These are phyloP conservation scores for Prinia subflava DNA, from an alignment of 2,113 vertebrate genomes.

Conservation along the genomic window DNA sequence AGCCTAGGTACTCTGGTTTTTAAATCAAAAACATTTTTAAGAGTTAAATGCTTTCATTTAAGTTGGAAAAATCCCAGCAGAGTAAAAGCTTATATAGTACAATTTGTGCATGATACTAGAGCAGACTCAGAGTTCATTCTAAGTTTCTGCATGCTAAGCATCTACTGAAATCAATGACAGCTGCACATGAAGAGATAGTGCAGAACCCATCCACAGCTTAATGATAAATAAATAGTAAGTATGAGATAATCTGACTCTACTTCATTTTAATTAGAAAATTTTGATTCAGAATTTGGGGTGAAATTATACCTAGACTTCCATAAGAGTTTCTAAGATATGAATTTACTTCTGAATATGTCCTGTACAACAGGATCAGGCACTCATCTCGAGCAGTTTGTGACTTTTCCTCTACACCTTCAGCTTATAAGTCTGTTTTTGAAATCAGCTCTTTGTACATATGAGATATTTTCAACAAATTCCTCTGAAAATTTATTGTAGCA, in stretches of 20 bases:
- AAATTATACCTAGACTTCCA: neutral
- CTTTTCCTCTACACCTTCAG: neutral
- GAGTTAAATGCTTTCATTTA: constrained; percentile 15
- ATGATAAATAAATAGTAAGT: neutral
- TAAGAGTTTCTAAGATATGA: neutral
- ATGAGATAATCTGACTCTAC: neutral
- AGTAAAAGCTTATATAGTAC: neutral
- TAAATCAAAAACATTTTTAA: neutral
- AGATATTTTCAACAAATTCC: constrained; percentile 46
- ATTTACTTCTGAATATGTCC: neutral
- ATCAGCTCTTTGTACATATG: neutral
- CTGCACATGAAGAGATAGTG: neutral
- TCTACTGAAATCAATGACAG: constrained; percentile 26
- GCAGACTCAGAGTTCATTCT: neutral
- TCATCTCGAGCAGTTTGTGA: neutral
- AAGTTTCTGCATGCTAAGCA: neutral
- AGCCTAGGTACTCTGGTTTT: neutral
- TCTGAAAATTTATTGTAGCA: constrained; percentile 33
- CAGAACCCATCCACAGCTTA: neutral
- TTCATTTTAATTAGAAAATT: neutral
- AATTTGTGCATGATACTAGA: neutral
- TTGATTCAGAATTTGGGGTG: neutral
- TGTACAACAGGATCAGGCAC: neutral
- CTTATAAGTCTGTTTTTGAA: neutral
- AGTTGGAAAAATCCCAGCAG: neutral